phyloP scores from a whole-genome alignment of 2,113 vertebrate species.

The Acrocephalus kingi region DNA sequence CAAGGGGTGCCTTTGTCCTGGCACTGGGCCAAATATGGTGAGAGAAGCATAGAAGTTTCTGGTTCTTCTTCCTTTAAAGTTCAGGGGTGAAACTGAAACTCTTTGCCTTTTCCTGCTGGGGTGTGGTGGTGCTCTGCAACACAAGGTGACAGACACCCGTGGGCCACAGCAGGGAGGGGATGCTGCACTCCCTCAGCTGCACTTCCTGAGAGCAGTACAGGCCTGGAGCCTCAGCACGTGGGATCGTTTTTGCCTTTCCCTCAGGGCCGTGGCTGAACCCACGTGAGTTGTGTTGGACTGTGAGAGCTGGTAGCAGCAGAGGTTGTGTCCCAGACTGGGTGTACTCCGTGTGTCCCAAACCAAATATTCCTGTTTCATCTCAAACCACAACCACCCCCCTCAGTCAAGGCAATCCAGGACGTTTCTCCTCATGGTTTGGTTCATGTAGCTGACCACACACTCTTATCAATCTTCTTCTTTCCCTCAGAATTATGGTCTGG shows the following conservation, averaged over 20 bases:
- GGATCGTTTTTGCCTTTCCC: background rate
- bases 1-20: too few species aligned
- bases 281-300: fast-evolving
- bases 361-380: background rate
- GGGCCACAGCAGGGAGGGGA: background rate
- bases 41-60: too few species aligned
- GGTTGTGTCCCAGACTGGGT: too few species aligned
- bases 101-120: too few species aligned
- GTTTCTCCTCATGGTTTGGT: background rate
- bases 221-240: fast-evolving
- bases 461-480: background rate
- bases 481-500: slow-evolving; percentile 86
- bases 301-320: background rate
- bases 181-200: background rate
- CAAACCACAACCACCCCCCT: background rate
- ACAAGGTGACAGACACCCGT: too few species aligned
- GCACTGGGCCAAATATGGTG: too few species aligned
- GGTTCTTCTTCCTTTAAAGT: too few species aligned
- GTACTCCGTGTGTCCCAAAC: fast-evolving
- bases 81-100: too few species aligned
- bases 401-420: background rate
- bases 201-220: fast-evolving
- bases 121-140: too few species aligned
- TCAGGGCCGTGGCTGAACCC: background rate
- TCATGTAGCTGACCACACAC: fast-evolving